Evolutionary conservation across 1,140 invertebrate species (phyloP), one percentile per base, ranked within the genome.

Genomic region (Lepidurus packardi): DNA sequence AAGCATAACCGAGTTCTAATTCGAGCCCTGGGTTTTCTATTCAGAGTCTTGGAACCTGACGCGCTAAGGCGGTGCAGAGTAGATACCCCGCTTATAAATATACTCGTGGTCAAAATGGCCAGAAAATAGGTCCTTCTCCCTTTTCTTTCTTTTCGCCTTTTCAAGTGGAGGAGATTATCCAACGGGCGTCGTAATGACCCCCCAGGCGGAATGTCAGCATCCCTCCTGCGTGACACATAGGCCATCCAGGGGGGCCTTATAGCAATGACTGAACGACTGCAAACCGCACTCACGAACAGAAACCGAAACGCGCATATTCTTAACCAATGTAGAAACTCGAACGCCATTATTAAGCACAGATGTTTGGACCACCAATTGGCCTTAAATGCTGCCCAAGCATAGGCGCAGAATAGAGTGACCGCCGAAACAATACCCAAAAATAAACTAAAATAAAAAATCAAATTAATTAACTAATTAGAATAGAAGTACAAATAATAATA

Each of bases 1-100:
- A 65, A 65, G 53, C 53, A 65, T 65, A 65, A 65, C 53, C 53
- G 53, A 65, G 53, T 65, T 65, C 53, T 65, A 65, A 65, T 65
- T 65, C 53, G 53, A 65, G 53, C 53, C 53, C 53, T n/a, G 53
- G 53, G 53, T 65, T n/a, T 21, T 21, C 53, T 65, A 65, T 65
- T 65, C 53, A 65, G 16, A 65, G 53, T 21, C 53, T 21, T n/a
- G 53, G 53, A 65, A 65, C 53, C 53, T 65, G 53, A 65, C 53
- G 53, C 21, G 53, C 53, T 21, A 65, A n/a, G 53, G 53, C 53
- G 53, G 53, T 65, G 53, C 16, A 21, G 16, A 65, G 53, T 65
- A 7, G 16, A 13, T 65, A 65, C 53, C 53, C 53, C 13, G 16
- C 21, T 65, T 65, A 65, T 65, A 16, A 4, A 16, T 65, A 65